Evolutionary conservation across 1,140 invertebrate genomes (phyloP).

Genomic region (Leptinotarsa texana): DNA sequence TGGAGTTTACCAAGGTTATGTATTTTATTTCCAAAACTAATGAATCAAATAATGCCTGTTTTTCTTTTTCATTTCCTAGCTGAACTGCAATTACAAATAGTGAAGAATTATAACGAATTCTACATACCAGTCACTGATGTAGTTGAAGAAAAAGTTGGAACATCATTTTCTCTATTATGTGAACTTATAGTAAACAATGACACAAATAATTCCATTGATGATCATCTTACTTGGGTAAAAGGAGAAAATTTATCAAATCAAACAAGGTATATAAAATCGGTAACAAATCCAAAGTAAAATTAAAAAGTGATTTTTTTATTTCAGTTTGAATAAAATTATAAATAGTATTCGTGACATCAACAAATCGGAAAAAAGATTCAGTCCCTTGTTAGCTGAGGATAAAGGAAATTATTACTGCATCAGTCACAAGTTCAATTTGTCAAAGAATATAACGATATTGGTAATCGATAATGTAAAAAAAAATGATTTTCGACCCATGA

Average conservation of each 20-base stretch:
- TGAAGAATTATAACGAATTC: constrained; percentile 43
- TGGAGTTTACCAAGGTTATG: neutral
- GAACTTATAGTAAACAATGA: constrained; percentile 44
- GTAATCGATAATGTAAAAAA: constrained; percentile 39
- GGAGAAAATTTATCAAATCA: constrained; percentile 30
- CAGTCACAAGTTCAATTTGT: constrained; percentile 49
- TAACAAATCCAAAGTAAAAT: neutral
- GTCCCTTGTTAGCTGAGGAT: constrained; percentile 45
- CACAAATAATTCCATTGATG: constrained; percentile 39
- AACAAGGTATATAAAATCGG: constrained; percentile 23
- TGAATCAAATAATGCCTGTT: neutral
- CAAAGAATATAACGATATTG: constrained; percentile 41
- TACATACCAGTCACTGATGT: constrained; percentile 39
- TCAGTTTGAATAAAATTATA: constrained; percentile 25
- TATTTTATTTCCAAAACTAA: constrained; percentile 5
- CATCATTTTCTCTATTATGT: constrained; percentile 49
- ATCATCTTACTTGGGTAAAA: constrained; percentile 45
- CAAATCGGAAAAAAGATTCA: constrained; percentile 47
- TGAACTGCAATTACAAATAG: constrained; percentile 45
- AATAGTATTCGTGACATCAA: constrained; percentile 36
- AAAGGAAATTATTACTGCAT: constrained; percentile 49
- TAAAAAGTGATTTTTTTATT: constrained; percentile 12
- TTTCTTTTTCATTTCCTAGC: constrained; percentile 31
- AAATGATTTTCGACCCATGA: constrained; percentile 32
- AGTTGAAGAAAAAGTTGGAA: constrained; percentile 48